These are phyloP conservation scores for Aphrophora alni DNA, from an alignment of 2,888 invertebrate genomes.

Conservation along the genomic window DNA sequence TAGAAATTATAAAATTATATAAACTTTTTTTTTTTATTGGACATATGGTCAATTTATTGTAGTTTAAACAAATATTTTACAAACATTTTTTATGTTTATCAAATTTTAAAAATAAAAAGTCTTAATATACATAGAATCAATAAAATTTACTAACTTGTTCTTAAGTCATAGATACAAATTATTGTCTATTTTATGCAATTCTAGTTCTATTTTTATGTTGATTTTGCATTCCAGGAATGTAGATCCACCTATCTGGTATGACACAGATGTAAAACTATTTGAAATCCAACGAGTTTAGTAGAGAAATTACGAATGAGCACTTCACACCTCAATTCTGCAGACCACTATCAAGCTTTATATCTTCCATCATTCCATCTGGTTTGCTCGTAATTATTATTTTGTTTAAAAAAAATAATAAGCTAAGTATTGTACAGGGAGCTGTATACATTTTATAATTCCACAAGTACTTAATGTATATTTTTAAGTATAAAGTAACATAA, in stretches of 20 bases:
- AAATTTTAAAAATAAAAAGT: no score
- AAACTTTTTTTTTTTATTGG: no score
- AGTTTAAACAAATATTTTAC: no score
- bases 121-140: no score
- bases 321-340: background rate
- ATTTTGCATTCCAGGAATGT: slow-evolving; percentile 89
- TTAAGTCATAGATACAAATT: no score
- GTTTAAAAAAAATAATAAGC: background rate
- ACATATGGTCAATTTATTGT: no score
- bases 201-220: no score
- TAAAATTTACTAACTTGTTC: no score
- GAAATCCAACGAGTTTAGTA: slow-evolving; percentile 93
- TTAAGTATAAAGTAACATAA: background rate
- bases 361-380: background rate
- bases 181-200: no score
- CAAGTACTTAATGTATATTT: background rate
- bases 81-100: no score
- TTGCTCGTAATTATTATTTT: background rate
- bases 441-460: background rate
- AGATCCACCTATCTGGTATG: slow-evolving; percentile 99
- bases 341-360: background rate
- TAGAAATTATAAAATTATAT: no score
- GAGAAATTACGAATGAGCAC: background rate
- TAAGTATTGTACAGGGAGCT: background rate
- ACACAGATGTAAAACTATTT: slow-evolving; percentile 98